Evolutionary conservation across 2,888 invertebrate genomes (phyloP).

Genomic region (Thereva nobilitata): DNA sequence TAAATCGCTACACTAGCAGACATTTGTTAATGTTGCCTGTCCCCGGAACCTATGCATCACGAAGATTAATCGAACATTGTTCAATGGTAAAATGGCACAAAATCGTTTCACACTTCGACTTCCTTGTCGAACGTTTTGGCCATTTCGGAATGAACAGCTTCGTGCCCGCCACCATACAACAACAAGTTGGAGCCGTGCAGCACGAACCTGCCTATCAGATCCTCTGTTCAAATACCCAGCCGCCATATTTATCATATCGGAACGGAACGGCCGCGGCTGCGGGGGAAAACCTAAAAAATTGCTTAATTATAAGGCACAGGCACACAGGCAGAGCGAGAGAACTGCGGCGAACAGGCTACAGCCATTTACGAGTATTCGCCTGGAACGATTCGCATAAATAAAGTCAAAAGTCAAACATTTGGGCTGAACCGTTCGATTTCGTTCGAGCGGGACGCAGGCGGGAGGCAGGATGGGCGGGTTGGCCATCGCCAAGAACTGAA

Average conservation of each 20-base stretch:
- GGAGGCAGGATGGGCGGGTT: background rate
- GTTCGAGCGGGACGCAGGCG: background rate
- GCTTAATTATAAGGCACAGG: conserved; percentile 33
- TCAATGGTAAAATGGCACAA: conserved; percentile 50
- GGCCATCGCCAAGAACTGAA: conserved; percentile 1
- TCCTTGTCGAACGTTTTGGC: conserved; percentile 9
- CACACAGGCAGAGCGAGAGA: background rate
- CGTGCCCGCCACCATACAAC: conserved; percentile 27
- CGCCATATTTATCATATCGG: conserved; percentile 33
- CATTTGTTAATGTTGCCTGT: conserved; percentile 53
- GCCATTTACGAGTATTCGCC: conserved; percentile 15
- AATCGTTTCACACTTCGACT: conserved; percentile 30
- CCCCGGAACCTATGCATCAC: conserved; percentile 56
- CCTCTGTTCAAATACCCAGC: conserved; percentile 27
- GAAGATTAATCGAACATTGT: conserved; percentile 58
- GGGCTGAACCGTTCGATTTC: conserved; percentile 4
- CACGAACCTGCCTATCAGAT: conserved; percentile 26
- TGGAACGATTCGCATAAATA: conserved; percentile 28
- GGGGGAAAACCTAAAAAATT: conserved; percentile 24
- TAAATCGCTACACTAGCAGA: conserved; percentile 44
- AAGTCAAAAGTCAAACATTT: conserved; percentile 30
- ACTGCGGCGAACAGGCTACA: background rate
- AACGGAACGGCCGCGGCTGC: conserved; percentile 2
- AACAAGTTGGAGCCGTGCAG: conserved; percentile 1
- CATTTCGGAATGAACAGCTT: background rate